Evolutionary conservation across 2,797 vertebrate species (phyloP), one percentile per base, ranked within the genome.

Genomic region (Mastacembelus armatus): DNA sequence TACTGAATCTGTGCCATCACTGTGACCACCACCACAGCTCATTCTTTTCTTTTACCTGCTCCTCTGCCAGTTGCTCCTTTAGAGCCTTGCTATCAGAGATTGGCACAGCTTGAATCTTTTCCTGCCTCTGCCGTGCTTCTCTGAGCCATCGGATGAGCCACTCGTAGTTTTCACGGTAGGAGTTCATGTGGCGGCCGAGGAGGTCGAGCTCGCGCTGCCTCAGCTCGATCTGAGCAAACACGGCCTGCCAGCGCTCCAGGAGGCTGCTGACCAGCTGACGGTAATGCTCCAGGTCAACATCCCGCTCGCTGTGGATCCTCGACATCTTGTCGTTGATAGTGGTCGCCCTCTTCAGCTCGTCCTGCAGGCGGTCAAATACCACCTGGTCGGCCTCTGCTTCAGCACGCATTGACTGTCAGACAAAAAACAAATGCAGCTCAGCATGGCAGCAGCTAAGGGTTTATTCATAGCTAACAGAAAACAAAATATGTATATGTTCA

Each of bases 221-320:
- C 77, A 95, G 45, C 4, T 97, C 96, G 0, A 93, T 80, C 94
- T 99, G 97, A 0, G 91, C 77, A 11, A 96, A 91, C 59, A 96
- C 89, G 0, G 92, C 95, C 80, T 95, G 94, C 97, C 97, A 98
- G 84, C 96, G 96, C 86, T 97, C 96, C 89, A 95, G 92, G n/a
- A 98, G 91, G 77, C 88, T 78, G 30, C 81, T 29, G 7, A 95
- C 93, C 4, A 93, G 89, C 78, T 92, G 94, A 0, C 92, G 93
- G 91, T 96, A 96, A 16, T 95, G 95, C 10, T 97, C 96, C 85
- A 98, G 90, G 72, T 98, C 97, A 0, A 91, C 88, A 0, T 97
- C 96, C 0, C 95, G 93, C 84, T 99, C 97, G 0, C 95, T 87
- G 65, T 97, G 96, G 2, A 94, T 88, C 35, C 90, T 88, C 7